These are phyloP conservation scores for Sminthurinus aureus DNA, from an alignment of 2,888 invertebrate species.

Conservation along the genomic window DNA sequence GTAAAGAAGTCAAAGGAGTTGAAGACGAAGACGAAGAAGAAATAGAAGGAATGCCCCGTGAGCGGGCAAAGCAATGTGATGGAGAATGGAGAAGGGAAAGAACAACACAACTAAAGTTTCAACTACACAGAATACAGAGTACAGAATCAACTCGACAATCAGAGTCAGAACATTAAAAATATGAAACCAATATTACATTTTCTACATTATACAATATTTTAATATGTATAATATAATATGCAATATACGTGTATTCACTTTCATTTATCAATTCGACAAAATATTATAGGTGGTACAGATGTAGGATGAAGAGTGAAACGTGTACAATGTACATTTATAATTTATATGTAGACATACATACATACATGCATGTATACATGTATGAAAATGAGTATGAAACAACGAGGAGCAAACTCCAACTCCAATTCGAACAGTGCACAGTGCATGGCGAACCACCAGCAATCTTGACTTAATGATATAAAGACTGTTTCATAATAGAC, in stretches of 20 bases:
- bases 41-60: constrained; percentile 17
- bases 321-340: no score
- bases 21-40: neutral
- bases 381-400: neutral
- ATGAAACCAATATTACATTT: constrained; percentile 1
- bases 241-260: constrained; percentile 3
- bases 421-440: no score
- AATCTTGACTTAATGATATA: neutral
- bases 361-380: neutral
- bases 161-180: neutral
- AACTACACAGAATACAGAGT: no score
- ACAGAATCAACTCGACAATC: neutral
- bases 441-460: neutral
- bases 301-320: no score
- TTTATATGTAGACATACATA: no score
- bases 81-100: neutral
- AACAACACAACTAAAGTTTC: neutral
- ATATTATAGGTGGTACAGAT: neutral
- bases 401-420: no score
- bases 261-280: constrained; percentile 15
- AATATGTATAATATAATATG: no score
- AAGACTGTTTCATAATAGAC: neutral
- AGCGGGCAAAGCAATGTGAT: neutral
- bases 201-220: neutral
- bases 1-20: neutral